Conservation (phyloP, 2,888 invertebrate genomes). For the Volucella inanis region DNA sequence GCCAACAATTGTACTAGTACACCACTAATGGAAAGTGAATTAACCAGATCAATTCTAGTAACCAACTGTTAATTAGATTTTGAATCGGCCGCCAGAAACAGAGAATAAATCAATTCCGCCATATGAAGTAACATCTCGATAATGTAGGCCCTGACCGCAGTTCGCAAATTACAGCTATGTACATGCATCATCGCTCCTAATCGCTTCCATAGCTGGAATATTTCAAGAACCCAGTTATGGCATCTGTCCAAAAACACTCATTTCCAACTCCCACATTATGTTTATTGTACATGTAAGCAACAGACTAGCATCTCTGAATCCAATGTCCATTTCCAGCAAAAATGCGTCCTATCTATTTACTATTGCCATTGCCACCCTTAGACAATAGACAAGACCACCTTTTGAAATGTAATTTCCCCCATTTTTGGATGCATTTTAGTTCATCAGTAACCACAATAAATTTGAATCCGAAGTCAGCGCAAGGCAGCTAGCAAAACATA, state of each 20-base stretch:
- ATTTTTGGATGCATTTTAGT: constrained; percentile 62
- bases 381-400: neutral
- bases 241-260: constrained; percentile 35
- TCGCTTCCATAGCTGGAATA: constrained; percentile 35
- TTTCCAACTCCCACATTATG: neutral
- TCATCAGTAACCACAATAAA: constrained; percentile 60
- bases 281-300: neutral
- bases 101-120: constrained; percentile 51
- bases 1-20: neutral
- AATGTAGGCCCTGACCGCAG: constrained; percentile 40
- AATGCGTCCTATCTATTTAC: constrained; percentile 27
- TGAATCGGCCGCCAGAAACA: constrained; percentile 27
- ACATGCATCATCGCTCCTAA: neutral
- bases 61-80: constrained; percentile 59
- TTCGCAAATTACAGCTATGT: constrained; percentile 23
- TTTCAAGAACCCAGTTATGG: constrained; percentile 54
- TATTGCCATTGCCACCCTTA: neutral
- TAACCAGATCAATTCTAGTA: constrained; percentile 56
- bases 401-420: constrained; percentile 48
- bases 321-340: constrained; percentile 8
- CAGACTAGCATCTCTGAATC: constrained; percentile 20
- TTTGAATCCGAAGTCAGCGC: constrained; percentile 55
- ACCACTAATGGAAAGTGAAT: constrained; percentile 55
- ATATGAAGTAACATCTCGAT: constrained; percentile 30
- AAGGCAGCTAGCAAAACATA: constrained; percentile 16